A percentile compares a stretch with the other conserved stretches of the same genome.
Conservation (phyloP, 2,888 invertebrate species). For the Thelaira solivaga region DNA sequence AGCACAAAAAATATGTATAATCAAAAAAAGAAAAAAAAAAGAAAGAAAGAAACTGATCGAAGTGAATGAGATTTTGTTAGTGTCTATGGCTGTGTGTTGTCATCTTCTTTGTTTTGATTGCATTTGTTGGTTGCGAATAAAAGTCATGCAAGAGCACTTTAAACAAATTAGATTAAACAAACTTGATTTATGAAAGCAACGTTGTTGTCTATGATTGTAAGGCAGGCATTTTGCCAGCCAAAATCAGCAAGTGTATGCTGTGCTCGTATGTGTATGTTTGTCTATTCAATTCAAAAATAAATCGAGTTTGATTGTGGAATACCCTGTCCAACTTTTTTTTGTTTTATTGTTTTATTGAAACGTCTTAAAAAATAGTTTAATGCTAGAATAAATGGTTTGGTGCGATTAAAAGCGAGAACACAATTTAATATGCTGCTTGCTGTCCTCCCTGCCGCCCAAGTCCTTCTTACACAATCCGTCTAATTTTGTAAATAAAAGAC, state of each 20-base stretch:
- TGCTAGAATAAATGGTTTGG: too few relatives aligned
- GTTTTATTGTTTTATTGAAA: background rate
- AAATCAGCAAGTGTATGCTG: too few relatives aligned
- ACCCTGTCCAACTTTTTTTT: background rate
- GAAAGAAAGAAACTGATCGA: background rate
- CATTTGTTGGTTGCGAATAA: constrained; percentile 35
- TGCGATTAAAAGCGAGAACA: too few relatives aligned
- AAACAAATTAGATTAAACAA: constrained; percentile 58
- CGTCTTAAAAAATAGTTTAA: background rate
- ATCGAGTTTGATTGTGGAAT: background rate
- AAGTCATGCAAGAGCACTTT: constrained; percentile 50
- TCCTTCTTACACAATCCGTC: too few relatives aligned
- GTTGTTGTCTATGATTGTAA: constrained; percentile 12
- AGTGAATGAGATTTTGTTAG: background rate
- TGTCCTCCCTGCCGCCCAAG: too few relatives aligned
- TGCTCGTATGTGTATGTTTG: too few relatives aligned
- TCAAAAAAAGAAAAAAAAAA: too few relatives aligned
- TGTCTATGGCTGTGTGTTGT: background rate
- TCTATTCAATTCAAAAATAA: background rate
- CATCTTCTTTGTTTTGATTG: background rate
- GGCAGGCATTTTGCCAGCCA: constrained; percentile 46
- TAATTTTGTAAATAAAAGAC: too few relatives aligned
- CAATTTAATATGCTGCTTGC: too few relatives aligned
- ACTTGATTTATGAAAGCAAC: constrained; percentile 54
- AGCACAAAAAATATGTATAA: too few relatives aligned